phyloP scores from a whole-genome alignment of 2,797 vertebrate genomes.

The Lacerta viridis region DNA sequence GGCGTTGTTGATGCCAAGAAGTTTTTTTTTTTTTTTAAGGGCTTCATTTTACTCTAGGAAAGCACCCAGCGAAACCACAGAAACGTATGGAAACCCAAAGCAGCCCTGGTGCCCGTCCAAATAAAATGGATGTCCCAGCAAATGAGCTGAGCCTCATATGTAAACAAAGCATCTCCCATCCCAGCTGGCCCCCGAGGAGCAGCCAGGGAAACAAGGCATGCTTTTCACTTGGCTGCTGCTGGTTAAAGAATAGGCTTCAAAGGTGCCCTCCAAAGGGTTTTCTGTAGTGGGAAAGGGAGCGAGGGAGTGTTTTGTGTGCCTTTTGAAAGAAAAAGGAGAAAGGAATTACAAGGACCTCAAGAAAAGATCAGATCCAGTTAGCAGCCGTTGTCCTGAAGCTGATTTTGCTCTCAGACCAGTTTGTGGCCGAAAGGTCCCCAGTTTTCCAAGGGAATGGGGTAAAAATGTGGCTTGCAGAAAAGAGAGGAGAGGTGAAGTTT shows the following conservation, averaged over 20 bases:
- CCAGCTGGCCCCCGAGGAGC: background rate
- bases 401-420: background rate
- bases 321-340: background rate
- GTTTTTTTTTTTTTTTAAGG: background rate
- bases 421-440: background rate
- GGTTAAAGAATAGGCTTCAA: background rate
- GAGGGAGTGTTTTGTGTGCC: background rate
- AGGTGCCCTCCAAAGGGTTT: background rate
- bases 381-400: no score
- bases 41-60: background rate
- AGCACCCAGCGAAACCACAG: background rate
- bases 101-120: background rate
- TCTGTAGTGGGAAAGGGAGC: background rate
- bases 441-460: background rate
- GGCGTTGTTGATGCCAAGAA: background rate
- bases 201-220: background rate
- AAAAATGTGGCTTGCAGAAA: background rate
- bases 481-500: background rate
- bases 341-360: no score
- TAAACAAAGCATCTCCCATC: slow-evolving; percentile 42
- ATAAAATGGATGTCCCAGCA: slow-evolving; percentile 38
- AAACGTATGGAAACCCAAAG: background rate
- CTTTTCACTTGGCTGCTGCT: slow-evolving; percentile 1
- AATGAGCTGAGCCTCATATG: background rate
- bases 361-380: no score